A percentile compares a stretch with the other conserved stretches of the same genome.
Evolutionary conservation across 2,797 vertebrate genomes (phyloP).

Genomic region (Alca torda): DNA sequence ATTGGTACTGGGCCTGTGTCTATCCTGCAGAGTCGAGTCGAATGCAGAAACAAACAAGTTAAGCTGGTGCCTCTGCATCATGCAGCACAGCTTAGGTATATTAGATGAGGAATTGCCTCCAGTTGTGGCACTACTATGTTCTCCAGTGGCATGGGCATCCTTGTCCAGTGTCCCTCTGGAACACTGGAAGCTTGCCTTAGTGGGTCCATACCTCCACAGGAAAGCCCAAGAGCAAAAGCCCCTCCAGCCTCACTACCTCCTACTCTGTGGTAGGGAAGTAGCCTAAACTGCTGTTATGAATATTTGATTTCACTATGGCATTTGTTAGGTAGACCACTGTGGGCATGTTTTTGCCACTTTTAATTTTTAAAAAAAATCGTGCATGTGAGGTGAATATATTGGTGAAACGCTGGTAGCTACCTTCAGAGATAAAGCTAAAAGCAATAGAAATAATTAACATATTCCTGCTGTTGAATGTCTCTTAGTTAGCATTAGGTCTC

Average conservation of each 20-base stretch:
- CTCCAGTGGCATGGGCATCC: background rate
- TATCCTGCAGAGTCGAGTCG: background rate
- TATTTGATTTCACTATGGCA: background rate
- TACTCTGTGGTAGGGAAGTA: background rate
- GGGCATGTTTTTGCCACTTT: background rate
- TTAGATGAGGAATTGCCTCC: background rate
- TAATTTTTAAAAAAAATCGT: fast-evolving
- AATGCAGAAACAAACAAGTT: background rate
- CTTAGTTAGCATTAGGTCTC: background rate
- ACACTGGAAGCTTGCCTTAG: background rate
- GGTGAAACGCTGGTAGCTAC: background rate
- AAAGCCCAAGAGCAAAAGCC: background rate
- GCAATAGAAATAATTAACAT: background rate
- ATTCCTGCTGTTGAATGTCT: background rate
- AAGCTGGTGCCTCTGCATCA: background rate
- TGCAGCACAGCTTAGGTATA: background rate
- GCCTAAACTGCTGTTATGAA: background rate
- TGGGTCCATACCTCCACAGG: background rate
- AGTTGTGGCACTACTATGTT: background rate
- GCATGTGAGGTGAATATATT: background rate
- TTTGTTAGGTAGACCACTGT: background rate
- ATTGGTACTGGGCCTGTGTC: fast-evolving
- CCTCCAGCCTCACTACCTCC: background rate
- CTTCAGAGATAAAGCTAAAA: background rate
- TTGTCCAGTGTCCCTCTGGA: background rate